Conservation (phyloP, 1,140 invertebrate genomes). For the Orius laevigatus region DNA sequence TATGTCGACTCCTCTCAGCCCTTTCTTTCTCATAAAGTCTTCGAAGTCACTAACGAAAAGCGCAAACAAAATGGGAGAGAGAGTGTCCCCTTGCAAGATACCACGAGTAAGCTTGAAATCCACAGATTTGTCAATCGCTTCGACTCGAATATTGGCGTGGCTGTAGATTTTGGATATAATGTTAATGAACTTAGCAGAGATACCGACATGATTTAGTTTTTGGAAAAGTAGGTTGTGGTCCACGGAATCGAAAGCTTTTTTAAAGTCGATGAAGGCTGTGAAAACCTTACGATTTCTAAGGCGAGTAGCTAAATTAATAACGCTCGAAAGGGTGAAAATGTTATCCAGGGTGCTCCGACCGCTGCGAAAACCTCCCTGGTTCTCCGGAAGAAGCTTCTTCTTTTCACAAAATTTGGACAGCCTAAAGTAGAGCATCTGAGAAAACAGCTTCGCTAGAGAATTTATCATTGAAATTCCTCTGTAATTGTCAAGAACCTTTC, state of each 20-base stretch:
- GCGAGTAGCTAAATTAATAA: too few relatives aligned
- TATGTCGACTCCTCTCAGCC: too few relatives aligned
- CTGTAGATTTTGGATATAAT: slow-evolving; percentile 19
- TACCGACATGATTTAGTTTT: too few relatives aligned
- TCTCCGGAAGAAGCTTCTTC: neutral
- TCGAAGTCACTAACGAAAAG: too few relatives aligned
- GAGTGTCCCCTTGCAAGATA: slow-evolving; percentile 19
- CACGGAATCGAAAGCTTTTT: too few relatives aligned
- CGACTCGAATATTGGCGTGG: slow-evolving; percentile 14
- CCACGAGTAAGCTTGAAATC: slow-evolving; percentile 17
- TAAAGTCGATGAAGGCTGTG: too few relatives aligned
- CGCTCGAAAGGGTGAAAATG: too few relatives aligned
- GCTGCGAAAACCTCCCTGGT: neutral
- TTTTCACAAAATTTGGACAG: neutral
- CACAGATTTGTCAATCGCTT: slow-evolving; percentile 1
- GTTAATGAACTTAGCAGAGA: slow-evolving; percentile 19
- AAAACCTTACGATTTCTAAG: too few relatives aligned
- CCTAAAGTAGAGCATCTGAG: neutral
- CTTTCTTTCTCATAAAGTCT: too few relatives aligned
- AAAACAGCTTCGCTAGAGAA: neutral
- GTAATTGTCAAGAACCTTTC: neutral
- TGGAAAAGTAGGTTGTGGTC: too few relatives aligned
- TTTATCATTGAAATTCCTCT: neutral
- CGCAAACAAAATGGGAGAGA: slow-evolving; percentile 17
- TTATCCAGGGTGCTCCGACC: neutral